These are phyloP conservation scores for Poicephalus meyeri DNA, from an alignment of 2,113 vertebrate species.

Conservation along the genomic window DNA sequence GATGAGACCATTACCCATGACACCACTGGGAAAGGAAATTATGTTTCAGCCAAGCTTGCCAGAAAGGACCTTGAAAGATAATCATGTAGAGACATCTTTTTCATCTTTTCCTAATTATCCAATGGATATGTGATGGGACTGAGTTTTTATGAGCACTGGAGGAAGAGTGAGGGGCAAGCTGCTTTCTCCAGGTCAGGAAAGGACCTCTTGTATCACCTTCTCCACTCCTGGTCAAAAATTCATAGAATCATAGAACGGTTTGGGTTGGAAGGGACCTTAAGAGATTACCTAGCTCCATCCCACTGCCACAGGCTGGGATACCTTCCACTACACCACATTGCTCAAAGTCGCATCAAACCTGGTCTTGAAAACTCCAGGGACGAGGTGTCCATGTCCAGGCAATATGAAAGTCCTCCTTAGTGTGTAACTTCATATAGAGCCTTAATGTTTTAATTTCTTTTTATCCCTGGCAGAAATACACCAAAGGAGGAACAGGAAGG, in stretches of 20 bases:
- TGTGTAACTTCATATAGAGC: background rate
- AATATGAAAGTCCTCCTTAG: background rate
- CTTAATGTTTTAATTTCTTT: background rate
- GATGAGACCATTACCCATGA: background rate
- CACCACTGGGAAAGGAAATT: background rate
- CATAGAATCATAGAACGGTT: background rate
- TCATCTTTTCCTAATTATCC: background rate
- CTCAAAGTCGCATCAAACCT: background rate
- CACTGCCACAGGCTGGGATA: background rate
- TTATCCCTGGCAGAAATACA: background rate
- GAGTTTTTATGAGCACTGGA: background rate
- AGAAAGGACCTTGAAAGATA: background rate
- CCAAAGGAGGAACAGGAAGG: background rate
- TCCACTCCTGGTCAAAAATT: background rate
- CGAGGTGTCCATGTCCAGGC: background rate
- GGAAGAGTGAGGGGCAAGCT: background rate
- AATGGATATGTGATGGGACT: background rate
- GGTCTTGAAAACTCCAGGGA: background rate
- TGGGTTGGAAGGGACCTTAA: background rate
- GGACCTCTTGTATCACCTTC: background rate
- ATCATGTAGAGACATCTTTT: background rate
- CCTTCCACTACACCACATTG: background rate
- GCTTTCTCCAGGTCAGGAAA: background rate
- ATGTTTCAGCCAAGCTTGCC: background rate
- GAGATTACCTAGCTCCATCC: background rate